Percentiles rank a stretch among this genome's conserved stretches.
phyloP scores from a whole-genome alignment of 2,888 invertebrate species.

The Chaetogeoica ovagalla region DNA sequence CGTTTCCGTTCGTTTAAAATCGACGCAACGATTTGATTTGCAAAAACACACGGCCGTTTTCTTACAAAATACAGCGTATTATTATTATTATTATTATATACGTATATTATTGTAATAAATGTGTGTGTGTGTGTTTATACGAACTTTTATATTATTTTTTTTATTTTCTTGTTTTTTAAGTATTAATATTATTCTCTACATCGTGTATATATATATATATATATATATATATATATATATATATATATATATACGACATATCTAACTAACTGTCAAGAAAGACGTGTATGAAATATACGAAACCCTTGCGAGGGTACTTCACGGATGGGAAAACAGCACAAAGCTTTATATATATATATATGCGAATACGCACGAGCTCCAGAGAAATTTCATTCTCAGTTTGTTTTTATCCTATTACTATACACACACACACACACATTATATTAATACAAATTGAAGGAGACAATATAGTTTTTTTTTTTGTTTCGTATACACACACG shows the following conservation, averaged over 20 bases:
- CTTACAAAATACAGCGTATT: no score
- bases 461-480: conserved; percentile 7
- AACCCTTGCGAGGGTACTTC: conserved; percentile 16
- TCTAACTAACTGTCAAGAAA: conserved; percentile 18
- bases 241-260: not conserved
- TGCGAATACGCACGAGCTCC: not conserved
- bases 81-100: no score
- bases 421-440: not conserved
- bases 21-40: no score
- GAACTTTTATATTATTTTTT: no score
- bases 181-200: conserved; percentile 2
- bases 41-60: no score
- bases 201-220: no score
- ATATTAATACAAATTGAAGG: conserved; percentile 23
- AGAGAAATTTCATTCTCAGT: conserved; percentile 27
- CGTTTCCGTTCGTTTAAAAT: no score
- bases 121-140: no score
- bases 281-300: conserved; percentile 27
- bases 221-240: not conserved
- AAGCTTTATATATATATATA: conserved; percentile 14
- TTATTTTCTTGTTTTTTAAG: not conserved
- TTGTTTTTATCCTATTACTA: conserved; percentile 8
- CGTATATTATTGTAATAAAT: no score
- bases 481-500: not conserved
- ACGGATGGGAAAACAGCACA: conserved; percentile 23